Conservation (phyloP, 2,113 vertebrate species). For the Varanus salvator region DNA sequence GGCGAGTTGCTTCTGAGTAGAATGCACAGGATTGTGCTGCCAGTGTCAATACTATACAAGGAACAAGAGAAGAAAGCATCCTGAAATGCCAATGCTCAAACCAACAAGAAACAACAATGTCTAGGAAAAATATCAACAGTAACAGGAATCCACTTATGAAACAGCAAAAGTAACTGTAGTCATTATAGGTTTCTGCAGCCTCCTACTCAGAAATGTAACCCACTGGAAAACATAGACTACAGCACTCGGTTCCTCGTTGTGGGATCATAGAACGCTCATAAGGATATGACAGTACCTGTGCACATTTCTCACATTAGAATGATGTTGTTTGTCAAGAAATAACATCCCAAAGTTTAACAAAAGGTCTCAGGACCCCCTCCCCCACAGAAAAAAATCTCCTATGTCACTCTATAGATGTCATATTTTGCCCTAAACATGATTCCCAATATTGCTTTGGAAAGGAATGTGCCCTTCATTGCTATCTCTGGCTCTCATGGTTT, state of each 20-base stretch:
- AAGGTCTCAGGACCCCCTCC: constrained; percentile 22
- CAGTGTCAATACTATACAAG: background rate
- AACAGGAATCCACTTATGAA: constrained; percentile 24
- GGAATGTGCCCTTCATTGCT: constrained; percentile 41
- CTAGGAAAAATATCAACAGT: background rate
- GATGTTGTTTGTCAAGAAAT: background rate
- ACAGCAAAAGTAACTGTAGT: background rate
- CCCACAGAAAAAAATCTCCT: constrained; percentile 61
- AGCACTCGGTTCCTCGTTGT: background rate
- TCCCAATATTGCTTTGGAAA: constrained; percentile 25
- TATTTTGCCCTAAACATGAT: constrained; percentile 11
- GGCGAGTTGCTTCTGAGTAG: background rate
- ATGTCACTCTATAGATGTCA: constrained; percentile 26
- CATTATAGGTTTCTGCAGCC: constrained; percentile 19
- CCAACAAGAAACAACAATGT: background rate
- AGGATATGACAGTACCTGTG: background rate
- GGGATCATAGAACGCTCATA: fast-evolving
- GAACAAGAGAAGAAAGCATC: background rate
- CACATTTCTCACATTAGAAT: background rate
- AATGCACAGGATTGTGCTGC: background rate
- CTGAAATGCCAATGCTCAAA: background rate
- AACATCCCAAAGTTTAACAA: constrained; percentile 4
- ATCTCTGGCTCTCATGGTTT: background rate
- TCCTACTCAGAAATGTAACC: constrained; percentile 11
- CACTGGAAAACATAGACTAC: constrained; percentile 26